A percentile compares a stretch with the other conserved stretches of the same genome.
Conservation (phyloP, 2,888 invertebrate genomes). For the Alcis repandata region DNA sequence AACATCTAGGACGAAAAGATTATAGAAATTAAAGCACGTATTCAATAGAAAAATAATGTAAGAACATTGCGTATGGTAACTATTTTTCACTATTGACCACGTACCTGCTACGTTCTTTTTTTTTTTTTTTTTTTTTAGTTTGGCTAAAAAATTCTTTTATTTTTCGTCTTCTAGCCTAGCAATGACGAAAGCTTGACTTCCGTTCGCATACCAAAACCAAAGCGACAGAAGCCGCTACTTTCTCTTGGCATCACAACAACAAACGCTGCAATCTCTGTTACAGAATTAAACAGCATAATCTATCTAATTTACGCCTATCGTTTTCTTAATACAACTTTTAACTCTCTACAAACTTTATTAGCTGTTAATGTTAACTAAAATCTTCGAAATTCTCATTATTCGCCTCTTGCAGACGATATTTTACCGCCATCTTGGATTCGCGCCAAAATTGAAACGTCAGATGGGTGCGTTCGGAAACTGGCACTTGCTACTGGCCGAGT, state of each 20-base stretch:
- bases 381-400: constrained; percentile 27
- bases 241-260: constrained; percentile 18
- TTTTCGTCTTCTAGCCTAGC: no score
- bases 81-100: no score
- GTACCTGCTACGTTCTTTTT: no score
- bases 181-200: background rate
- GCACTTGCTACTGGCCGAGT: background rate
- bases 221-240: constrained; percentile 1
- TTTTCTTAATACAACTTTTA: constrained; percentile 28
- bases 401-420: constrained; percentile 21
- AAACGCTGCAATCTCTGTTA: constrained; percentile 18
- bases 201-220: no score
- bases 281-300: constrained; percentile 26
- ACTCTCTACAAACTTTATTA: constrained; percentile 29
- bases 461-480: constrained; percentile 33
- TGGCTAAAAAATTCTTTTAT: no score
- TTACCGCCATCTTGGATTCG: constrained; percentile 47
- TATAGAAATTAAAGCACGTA: no score
- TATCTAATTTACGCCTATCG: constrained; percentile 20
- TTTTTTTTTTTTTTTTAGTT: no score
- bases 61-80: no score
- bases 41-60: no score
- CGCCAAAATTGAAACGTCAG: constrained; percentile 44
- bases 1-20: no score
- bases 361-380: constrained; percentile 29